Conservation (phyloP, 1,140 invertebrate genomes). For the Centruroides vittatus region DNA sequence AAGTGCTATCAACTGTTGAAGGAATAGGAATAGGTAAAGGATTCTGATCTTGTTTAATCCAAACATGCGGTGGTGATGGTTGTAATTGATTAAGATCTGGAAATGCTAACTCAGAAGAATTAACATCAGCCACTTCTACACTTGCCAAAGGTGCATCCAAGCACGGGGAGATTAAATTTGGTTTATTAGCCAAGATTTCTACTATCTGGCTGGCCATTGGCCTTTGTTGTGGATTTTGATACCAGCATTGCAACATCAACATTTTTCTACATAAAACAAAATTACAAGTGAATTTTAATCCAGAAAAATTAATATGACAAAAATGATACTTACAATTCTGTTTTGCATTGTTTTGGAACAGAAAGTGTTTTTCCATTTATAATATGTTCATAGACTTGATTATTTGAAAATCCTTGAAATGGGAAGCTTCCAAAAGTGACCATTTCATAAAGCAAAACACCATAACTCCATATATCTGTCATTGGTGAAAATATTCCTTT, state of each 20-base stretch:
- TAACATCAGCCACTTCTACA: conserved; percentile 45
- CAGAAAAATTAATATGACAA: not conserved
- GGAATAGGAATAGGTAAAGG: too few species aligned
- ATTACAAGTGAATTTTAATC: not conserved
- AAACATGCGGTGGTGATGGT: not conserved
- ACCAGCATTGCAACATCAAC: conserved; percentile 63
- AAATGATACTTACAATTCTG: conserved; percentile 48
- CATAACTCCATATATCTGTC: conserved; percentile 76
- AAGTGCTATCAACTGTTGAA: too few species aligned
- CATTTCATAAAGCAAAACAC: conserved; percentile 54
- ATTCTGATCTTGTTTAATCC: too few species aligned
- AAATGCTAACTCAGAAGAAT: conserved; percentile 38
- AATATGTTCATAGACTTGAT: conserved; percentile 64
- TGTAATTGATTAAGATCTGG: conserved; percentile 22
- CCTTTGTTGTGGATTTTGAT: conserved; percentile 46
- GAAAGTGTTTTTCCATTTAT: conserved; percentile 52
- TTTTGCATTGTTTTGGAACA: conserved; percentile 56
- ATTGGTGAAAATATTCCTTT: conserved; percentile 65
- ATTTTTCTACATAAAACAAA: conserved; percentile 39
- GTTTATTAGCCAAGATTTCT: conserved; percentile 58
- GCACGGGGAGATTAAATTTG: conserved; percentile 58
- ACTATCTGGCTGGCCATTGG: conserved; percentile 60
- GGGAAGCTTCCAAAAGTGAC: conserved; percentile 68
- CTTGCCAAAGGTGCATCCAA: conserved; percentile 57
- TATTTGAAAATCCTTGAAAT: conserved; percentile 69